Evolutionary conservation across 2,888 invertebrate genomes (phyloP), one percentile per base, ranked within the genome.

Genomic region (Mythimna impura): DNA sequence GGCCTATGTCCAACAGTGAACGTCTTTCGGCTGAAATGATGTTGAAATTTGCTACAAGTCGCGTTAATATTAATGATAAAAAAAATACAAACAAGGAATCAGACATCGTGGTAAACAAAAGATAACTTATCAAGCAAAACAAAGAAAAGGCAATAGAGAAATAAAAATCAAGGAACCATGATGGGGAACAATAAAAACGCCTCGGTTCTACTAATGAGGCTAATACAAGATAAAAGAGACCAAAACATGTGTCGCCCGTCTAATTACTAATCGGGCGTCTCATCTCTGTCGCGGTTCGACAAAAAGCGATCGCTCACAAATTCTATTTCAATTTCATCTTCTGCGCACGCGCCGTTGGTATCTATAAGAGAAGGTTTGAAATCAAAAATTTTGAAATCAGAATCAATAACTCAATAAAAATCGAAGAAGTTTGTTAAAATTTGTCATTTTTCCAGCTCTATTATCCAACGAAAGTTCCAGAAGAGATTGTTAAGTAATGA

Each of bases 191-290:
- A 92, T 91, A 91, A 93, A 94, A 91, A 89, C 81, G 86, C 87
- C 80, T 85, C 86, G 86, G 84, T 83, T 84, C 86, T 81, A 78
- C 89, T 94, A 93, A 95, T 93, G 93, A 94, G 92, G 85, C 90
- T 88, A 91, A 91, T 87, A 91, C 89, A 89, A 93, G 93, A 94
- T 94, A 93, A 95, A 94, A 91, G 91, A 91, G 87, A 88, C 89
- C 85, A 91, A 92, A 95, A 95, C 95, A 95, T 93, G 95, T 95
- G 95, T 95, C 94, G 89, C 91, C 92, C 92, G 91, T 93, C 94
- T 95, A 96, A 96, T 96, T 96, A 95, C 93, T 94, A 94, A 96
- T 96, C 96, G 92, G 90, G 87, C 89, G 90, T 91, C 89, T 93
- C 91, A 95, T 96, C 96, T 94, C 89, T 76, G 76, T 81, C 83